Percentiles rank a stretch among this genome's conserved stretches.
Evolutionary conservation across 2,797 vertebrate genomes (phyloP).

Genomic region (Spheniscus humboldti): DNA sequence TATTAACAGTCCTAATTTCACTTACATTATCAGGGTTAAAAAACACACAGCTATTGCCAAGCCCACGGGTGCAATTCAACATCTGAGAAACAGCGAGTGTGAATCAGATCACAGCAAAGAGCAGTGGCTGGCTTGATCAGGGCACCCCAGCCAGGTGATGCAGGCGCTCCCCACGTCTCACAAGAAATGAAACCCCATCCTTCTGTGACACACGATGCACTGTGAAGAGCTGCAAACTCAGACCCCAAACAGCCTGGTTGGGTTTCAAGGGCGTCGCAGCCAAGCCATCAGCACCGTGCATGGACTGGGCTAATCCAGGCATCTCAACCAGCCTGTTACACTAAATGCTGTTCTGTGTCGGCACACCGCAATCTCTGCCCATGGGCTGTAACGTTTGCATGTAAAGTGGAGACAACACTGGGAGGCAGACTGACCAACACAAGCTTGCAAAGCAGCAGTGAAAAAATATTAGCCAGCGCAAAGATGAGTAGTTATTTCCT

Average conservation of each 20-base stretch:
- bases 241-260: not conserved
- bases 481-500: not conserved
- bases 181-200: not conserved
- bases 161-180: not conserved
- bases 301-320: not conserved
- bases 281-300: not conserved
- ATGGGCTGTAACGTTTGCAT: accelerated
- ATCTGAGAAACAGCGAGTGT: not conserved
- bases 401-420: accelerated
- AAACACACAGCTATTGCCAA: not conserved
- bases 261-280: not conserved
- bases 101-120: not conserved
- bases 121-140: not conserved
- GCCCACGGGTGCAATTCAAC: not conserved
- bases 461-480: not conserved
- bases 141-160: not conserved
- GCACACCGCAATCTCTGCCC: not conserved
- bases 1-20: not conserved
- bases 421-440: not conserved
- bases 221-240: not conserved
- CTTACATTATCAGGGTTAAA: not conserved
- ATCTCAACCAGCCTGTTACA: not conserved
- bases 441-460: not conserved
- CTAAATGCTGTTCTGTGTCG: too few species aligned
- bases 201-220: accelerated